Conservation (phyloP, 2,797 vertebrate genomes). For the Sebastes goodei region DNA sequence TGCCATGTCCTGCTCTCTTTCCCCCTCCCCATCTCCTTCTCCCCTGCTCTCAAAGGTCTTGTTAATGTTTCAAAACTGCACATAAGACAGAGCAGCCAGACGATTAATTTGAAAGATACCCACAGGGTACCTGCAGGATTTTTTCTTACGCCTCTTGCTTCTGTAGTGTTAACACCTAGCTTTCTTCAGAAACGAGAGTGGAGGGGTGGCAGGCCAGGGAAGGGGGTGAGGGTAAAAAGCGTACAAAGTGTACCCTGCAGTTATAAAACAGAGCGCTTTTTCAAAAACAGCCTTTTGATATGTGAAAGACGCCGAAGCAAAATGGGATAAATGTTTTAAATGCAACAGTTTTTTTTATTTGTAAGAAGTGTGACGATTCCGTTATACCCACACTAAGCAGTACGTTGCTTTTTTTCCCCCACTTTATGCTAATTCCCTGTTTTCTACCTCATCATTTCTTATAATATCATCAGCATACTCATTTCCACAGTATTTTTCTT, state of each 20-base stretch:
- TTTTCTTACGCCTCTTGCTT: conserved; percentile 77
- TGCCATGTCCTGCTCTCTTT: conserved; percentile 77
- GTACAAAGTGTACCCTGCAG: conserved; percentile 87
- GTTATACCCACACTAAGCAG: conserved; percentile 54
- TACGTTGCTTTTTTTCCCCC: not conserved
- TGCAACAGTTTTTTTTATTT: conserved; percentile 75
- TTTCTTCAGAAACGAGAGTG: conserved; percentile 76
- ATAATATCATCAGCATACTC: conserved; percentile 28
- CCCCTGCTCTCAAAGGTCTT: conserved; percentile 85
- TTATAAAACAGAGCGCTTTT: conserved; percentile 79
- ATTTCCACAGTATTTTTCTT: conserved; percentile 28
- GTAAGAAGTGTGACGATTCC: conserved; percentile 53
- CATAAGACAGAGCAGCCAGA: conserved; percentile 87
- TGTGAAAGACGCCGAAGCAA: conserved; percentile 78
- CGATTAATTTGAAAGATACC: conserved; percentile 88
- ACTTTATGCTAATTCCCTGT: conserved; percentile 49
- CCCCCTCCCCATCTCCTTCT: conserved; percentile 52
- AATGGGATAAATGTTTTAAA: conserved; percentile 85
- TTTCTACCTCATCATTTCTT: conserved; percentile 29
- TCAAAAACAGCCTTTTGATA: conserved; percentile 85
- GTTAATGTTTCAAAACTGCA: conserved; percentile 89
- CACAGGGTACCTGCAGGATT: conserved; percentile 87
- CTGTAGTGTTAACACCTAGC: conserved; percentile 86
- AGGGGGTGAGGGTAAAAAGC: conserved; percentile 67
- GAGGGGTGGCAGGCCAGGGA: conserved; percentile 66